Base-by-base conservation (phyloP, 2,113 vertebrate genomes). In the Macrotus californicus region DNA sequence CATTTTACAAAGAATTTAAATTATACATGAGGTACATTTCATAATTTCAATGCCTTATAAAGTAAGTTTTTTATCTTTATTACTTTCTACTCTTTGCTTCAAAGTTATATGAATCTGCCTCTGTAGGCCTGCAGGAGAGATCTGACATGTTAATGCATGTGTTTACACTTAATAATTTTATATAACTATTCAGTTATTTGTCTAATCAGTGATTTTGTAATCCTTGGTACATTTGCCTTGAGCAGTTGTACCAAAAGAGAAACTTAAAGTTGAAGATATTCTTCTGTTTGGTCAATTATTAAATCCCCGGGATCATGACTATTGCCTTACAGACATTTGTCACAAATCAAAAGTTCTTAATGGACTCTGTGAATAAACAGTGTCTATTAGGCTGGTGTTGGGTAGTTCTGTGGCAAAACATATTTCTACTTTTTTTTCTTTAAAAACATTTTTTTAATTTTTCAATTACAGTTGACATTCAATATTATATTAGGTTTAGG, bases 1-100 rank as follows among this genome's bases (percentile, higher is more conserved):
- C 54, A 80, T 94, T 95, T 96, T 91, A 96, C 91, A 39, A 94
- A 79, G 19, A 64, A 84, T 31, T 15, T 92, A 79, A 92, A 87
- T 96, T 94, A 92, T 48, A 15, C 26, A 24, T n/a, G 24, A 85
- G 39, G 56, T 14, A 88, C 3, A 72, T 81, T 76, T 93, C 81
- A 87, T 81, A 94, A n/a, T 73, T 89, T 31, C 14, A 80, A 48
- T 21, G 50, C 3, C 64, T 75, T 80, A 89, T 13, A 85, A 22
- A 72, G 36, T 83, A 79, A 77, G 24, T 67, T 92, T 95, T 91
- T 64, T 54, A 88, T 87, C 36, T 94, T 91, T 41, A 94, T 96
- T 91, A 70, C 0, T 39, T 93, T 95, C 84, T 81, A 91, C 95
- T 76, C 21, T 67, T 91, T 93, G 52, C 18, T 93, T 91, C 75